Percentiles rank a stretch among this genome's conserved stretches.
Conservation (phyloP, 2,113 vertebrate genomes). For the Callipepla californica region DNA sequence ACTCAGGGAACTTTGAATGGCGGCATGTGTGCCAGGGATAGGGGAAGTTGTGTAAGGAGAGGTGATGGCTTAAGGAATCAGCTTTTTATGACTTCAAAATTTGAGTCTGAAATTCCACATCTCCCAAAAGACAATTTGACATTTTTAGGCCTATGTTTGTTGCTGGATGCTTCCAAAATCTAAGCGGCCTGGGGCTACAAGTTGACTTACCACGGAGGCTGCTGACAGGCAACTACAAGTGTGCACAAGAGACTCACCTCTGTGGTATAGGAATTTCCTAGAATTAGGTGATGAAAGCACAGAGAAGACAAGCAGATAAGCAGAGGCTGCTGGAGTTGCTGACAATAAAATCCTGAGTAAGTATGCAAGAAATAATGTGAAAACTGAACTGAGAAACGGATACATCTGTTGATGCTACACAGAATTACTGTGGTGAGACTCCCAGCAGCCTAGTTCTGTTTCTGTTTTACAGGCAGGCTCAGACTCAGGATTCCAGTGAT, state of each 20-base stretch:
- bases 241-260: background rate
- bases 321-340: background rate
- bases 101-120: background rate
- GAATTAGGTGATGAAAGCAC: background rate
- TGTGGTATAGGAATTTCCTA: background rate
- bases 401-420: rapidly evolving
- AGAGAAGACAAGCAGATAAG: background rate
- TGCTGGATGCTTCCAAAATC: background rate
- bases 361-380: background rate
- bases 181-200: background rate
- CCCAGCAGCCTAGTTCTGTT: background rate
- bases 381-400: background rate
- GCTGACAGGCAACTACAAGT: background rate
- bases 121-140: background rate
- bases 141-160: background rate
- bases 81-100: background rate
- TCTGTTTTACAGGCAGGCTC: background rate
- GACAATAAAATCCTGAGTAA: background rate
- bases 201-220: background rate
- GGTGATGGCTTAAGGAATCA: background rate
- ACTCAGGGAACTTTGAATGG: background rate
- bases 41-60: rapidly evolving
- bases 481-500: background rate
- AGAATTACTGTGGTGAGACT: background rate
- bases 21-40: background rate